Evolutionary conservation across 2,797 vertebrate genomes (phyloP).

Genomic region (Lagodon rhomboides): DNA sequence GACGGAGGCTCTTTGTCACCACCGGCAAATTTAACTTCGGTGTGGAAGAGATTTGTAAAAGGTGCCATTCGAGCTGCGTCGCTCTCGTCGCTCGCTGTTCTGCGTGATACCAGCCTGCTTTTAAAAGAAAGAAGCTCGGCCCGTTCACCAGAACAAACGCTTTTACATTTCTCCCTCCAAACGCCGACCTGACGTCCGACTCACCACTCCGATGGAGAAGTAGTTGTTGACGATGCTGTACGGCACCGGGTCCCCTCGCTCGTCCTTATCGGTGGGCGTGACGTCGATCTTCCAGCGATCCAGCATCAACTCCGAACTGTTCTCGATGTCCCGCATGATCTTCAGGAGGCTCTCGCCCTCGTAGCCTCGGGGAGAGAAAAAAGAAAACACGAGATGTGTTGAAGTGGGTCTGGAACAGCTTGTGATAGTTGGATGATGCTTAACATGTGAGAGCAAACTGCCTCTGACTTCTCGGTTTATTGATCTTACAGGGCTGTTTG

Average conservation of each 20-base stretch:
- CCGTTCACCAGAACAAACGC: too few relatives aligned
- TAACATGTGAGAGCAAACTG: neutral
- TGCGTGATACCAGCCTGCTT: neutral
- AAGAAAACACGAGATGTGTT: conserved; percentile 8
- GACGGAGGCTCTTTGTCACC: conserved; percentile 23
- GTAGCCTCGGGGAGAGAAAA: conserved; percentile 83
- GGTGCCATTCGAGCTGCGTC: neutral
- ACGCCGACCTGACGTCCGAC: conserved; percentile 45
- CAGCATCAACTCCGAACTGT: conserved; percentile 91
- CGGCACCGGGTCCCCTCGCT: conserved; percentile 95
- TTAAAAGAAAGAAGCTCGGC: neutral
- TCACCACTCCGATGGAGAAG: conserved; percentile 97
- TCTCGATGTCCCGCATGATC: conserved; percentile 93
- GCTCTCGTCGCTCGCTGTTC: too few relatives aligned
- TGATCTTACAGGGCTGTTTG: neutral
- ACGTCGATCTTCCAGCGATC: conserved; percentile 97
- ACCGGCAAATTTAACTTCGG: conserved; percentile 14
- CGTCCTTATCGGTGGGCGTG: conserved; percentile 92
- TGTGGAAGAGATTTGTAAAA: conserved; percentile 27
- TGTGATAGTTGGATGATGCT: neutral
- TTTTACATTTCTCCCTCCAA: too few relatives aligned
- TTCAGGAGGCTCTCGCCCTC: conserved; percentile 95
- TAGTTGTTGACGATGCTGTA: conserved; percentile 98
- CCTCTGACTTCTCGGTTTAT: neutral
- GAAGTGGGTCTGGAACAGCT: neutral